Percentiles rank a stretch among this genome's conserved stretches.
Conservation (phyloP, 2,113 vertebrate genomes). For the Apodemus speciosus region DNA sequence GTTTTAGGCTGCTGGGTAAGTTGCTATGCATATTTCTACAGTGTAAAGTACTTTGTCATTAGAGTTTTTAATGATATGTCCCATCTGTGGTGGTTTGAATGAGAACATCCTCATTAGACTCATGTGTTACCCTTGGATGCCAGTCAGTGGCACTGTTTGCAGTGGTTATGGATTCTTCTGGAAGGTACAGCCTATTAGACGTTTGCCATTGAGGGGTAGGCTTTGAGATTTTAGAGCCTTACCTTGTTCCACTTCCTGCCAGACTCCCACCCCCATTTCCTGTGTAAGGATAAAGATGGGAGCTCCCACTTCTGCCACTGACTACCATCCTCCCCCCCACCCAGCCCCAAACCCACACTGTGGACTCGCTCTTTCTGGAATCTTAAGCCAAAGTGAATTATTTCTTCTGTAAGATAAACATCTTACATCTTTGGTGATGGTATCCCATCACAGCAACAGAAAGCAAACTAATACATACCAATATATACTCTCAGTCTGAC, state of each 20-base stretch:
- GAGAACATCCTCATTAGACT: too few relatives aligned
- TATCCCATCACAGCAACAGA: neutral
- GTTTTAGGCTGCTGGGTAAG: neutral
- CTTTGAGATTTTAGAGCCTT: neutral
- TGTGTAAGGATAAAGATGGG: neutral
- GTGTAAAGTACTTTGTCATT: neutral
- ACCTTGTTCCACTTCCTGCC: neutral
- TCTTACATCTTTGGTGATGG: neutral
- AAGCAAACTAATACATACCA: neutral
- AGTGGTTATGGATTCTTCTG: neutral
- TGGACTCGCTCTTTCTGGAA: neutral
- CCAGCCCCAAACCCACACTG: neutral
- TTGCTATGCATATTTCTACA: slow-evolving; percentile 30
- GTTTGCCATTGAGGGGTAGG: neutral
- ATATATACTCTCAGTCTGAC: neutral
- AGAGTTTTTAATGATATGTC: neutral
- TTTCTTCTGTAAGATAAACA: neutral
- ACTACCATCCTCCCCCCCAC: neutral
- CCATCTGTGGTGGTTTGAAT: neutral
- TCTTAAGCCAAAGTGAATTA: neutral
- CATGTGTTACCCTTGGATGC: neutral
- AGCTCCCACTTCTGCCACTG: neutral
- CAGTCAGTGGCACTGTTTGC: neutral
- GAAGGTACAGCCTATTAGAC: neutral
- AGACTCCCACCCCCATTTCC: neutral